These are phyloP conservation scores for Meiosimyza platycephala DNA, from an alignment of 2,888 invertebrate genomes.

Conservation along the genomic window DNA sequence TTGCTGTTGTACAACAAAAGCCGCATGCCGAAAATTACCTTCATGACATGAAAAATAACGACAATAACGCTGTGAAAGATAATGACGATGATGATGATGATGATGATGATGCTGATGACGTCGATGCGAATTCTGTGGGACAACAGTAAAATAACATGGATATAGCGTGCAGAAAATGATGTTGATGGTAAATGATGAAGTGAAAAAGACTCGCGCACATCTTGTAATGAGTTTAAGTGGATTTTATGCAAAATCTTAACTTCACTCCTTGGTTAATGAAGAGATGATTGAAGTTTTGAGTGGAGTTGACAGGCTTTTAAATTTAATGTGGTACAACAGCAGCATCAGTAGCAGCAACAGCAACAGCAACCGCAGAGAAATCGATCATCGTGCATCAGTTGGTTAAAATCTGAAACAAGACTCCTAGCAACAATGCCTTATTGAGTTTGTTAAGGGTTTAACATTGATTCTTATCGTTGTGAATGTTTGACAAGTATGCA, in stretches of 20 bases:
- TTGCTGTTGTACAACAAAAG: constrained; percentile 17
- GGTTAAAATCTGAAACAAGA: constrained; percentile 2
- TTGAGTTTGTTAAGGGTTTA: no score
- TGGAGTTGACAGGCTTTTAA: constrained; percentile 30
- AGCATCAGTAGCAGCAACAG: neutral
- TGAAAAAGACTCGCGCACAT: constrained; percentile 26
- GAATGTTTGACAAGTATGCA: no score
- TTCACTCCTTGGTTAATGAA: constrained; percentile 14
- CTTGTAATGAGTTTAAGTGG: constrained; percentile 27
- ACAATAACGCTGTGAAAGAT: constrained; percentile 27
- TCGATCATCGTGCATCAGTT: constrained; percentile 7
- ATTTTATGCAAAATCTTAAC: constrained; percentile 24
- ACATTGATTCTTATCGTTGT: no score
- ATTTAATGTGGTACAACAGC: constrained; percentile 1
- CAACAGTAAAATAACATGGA: no score
- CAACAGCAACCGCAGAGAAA: neutral
- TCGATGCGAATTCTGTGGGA: no score
- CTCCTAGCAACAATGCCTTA: no score
- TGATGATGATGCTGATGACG: neutral
- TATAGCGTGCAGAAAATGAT: neutral
- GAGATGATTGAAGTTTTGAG: constrained; percentile 29
- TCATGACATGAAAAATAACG: constrained; percentile 43
- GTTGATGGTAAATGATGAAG: constrained; percentile 16
- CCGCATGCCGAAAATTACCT: constrained; percentile 41
- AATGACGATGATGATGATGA: neutral